phyloP scores from a whole-genome alignment of 1,140 invertebrate species.

The Brachystomella parvula region DNA sequence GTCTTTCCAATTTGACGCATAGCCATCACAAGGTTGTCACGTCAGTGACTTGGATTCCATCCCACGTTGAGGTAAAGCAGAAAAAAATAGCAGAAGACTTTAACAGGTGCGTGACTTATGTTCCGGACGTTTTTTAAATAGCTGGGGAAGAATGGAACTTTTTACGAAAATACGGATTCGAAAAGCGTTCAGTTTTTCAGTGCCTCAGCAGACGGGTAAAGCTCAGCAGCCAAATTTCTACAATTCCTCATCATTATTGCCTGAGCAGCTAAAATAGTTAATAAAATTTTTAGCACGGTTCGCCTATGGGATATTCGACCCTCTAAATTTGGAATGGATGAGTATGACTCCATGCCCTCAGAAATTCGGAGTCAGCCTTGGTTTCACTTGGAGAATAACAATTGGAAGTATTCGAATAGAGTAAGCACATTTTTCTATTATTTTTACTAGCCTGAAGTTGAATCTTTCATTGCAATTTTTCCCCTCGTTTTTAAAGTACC shows the following conservation, averaged over 20 bases:
- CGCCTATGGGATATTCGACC: slow-evolving; percentile 32
- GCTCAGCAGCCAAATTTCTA: too few relatives aligned
- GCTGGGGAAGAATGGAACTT: slow-evolving; percentile 31
- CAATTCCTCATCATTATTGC: too few relatives aligned
- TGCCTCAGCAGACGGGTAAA: slow-evolving; percentile 23
- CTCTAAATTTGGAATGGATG: slow-evolving; percentile 14
- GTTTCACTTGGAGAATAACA: slow-evolving; percentile 31
- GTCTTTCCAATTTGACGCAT: slow-evolving; percentile 24
- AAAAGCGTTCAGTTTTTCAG: slow-evolving; percentile 31
- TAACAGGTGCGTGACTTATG: too few relatives aligned
- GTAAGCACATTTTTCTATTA: slow-evolving; percentile 3
- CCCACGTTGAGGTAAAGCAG: slow-evolving; percentile 23
- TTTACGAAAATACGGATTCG: slow-evolving; percentile 25
- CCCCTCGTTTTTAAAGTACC: slow-evolving; percentile 17
- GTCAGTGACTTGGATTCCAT: slow-evolving; percentile 25
- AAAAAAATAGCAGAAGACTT: too few relatives aligned
- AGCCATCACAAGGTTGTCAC: slow-evolving; percentile 29
- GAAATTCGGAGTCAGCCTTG: slow-evolving; percentile 23
- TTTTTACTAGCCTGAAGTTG: neutral
- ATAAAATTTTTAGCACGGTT: too few relatives aligned
- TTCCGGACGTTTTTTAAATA: neutral
- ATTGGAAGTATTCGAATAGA: slow-evolving; percentile 27
- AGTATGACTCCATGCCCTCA: slow-evolving; percentile 9
- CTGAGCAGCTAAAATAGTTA: too few relatives aligned
- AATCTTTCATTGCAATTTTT: neutral